These are phyloP conservation scores for Litoditis marina DNA, from an alignment of 2,888 invertebrate genomes.

Conservation along the genomic window DNA sequence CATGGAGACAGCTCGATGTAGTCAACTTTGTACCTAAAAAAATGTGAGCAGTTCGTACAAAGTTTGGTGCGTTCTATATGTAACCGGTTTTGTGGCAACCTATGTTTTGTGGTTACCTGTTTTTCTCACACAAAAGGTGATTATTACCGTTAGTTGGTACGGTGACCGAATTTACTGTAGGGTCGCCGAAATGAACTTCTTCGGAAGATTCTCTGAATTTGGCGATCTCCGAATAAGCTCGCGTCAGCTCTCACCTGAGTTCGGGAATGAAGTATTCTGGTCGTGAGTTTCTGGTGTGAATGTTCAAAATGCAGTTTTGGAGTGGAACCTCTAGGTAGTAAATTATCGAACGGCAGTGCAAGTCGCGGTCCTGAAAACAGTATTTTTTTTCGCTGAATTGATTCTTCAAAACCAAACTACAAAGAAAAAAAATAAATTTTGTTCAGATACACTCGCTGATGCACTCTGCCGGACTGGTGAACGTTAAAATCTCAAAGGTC, in stretches of 20 bases:
- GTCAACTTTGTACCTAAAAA: slow-evolving; percentile 30
- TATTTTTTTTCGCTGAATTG: slow-evolving; percentile 10
- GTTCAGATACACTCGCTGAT: too few species aligned
- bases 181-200: too few species aligned
- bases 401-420: neutral
- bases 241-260: slow-evolving; percentile 6
- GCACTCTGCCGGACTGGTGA: too few species aligned
- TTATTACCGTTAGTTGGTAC: too few species aligned
- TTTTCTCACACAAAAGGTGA: too few species aligned
- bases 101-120: neutral
- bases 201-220: too few species aligned
- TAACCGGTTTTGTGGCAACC: too few species aligned
- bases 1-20: slow-evolving; percentile 42
- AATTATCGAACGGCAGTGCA: slow-evolving; percentile 48
- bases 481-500: too few species aligned
- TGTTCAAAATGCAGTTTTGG: slow-evolving; percentile 55
- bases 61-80: neutral
- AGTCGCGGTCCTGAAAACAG: slow-evolving; percentile 27
- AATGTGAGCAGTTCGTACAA: slow-evolving; percentile 4
- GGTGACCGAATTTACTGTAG: too few species aligned
- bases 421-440: too few species aligned
- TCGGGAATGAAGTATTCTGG: slow-evolving; percentile 53
- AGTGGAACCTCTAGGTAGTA: slow-evolving; percentile 46
- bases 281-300: slow-evolving; percentile 48
- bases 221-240: neutral